A percentile compares a stretch with the other conserved stretches of the same genome.
Evolutionary conservation across 2,888 invertebrate species (phyloP).

Genomic region (Andrena fulva): DNA sequence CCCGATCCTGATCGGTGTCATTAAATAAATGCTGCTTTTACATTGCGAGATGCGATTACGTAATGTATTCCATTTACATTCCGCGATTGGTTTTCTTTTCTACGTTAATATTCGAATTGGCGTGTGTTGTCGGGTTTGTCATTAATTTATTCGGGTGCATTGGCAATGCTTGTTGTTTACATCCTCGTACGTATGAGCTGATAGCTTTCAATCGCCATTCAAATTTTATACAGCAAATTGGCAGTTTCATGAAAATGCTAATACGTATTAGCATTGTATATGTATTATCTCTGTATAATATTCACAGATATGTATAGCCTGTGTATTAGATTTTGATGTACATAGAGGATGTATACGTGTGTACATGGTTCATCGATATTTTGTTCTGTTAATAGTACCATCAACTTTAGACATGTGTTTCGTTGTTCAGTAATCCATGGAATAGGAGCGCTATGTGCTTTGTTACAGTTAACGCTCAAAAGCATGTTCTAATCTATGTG

Average conservation of each 20-base stretch:
- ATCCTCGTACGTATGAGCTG: slow-evolving; percentile 6
- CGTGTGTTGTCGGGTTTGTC: background rate
- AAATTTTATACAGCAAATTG: background rate
- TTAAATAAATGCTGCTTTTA: slow-evolving; percentile 34
- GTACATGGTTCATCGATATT: slow-evolving; percentile 18
- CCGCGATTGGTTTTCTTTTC: background rate
- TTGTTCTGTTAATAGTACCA: background rate
- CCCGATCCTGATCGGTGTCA: slow-evolving; percentile 6
- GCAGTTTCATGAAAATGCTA: slow-evolving; percentile 6
- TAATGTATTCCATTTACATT: slow-evolving; percentile 4
- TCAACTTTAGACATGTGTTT: slow-evolving; percentile 30
- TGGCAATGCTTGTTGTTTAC: slow-evolving; percentile 15
- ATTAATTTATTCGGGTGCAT: slow-evolving; percentile 3
- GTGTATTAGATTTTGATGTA: slow-evolving; percentile 9
- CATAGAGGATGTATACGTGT: slow-evolving; percentile 15
- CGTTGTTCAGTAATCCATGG: slow-evolving; percentile 36
- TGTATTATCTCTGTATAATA: background rate
- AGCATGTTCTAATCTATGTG: slow-evolving; percentile 83
- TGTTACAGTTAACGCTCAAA: slow-evolving; percentile 66
- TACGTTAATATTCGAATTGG: slow-evolving; percentile 27
- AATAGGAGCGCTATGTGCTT: slow-evolving; percentile 50
- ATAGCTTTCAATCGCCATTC: background rate
- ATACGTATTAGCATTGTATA: background rate
- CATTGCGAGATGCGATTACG: slow-evolving; percentile 9
- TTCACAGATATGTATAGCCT: background rate